Percentiles rank a stretch among this genome's conserved stretches.
Conservation (phyloP, 2,888 invertebrate species). For the Morpho achilles region DNA sequence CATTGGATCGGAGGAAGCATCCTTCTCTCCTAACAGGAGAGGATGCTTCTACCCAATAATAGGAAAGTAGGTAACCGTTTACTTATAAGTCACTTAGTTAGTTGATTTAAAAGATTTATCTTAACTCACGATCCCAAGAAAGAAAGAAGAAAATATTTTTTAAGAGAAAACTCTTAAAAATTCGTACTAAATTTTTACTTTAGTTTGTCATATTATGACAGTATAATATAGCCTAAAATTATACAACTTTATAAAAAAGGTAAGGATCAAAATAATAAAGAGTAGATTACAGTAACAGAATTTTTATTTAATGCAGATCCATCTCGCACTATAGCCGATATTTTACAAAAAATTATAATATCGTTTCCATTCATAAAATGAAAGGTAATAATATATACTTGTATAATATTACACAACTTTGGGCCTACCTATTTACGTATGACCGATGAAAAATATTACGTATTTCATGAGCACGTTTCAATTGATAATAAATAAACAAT, state of each 20-base stretch:
- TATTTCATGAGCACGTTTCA: conserved; percentile 67
- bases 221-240: too few species aligned
- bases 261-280: conserved; percentile 41
- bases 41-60: too few species aligned
- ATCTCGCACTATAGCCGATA: conserved; percentile 75
- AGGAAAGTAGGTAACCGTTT: too few species aligned
- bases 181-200: too few species aligned
- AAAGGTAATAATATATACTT: conserved; percentile 49
- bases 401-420: conserved; percentile 70
- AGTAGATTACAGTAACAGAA: conserved; percentile 71
- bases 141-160: too few species aligned
- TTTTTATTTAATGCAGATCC: conserved; percentile 78
- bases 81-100: too few species aligned
- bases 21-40: too few species aligned
- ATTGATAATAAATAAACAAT: conserved; percentile 62
- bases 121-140: too few species aligned
- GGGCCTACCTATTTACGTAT: conserved; percentile 78
- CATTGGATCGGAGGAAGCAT: too few species aligned
- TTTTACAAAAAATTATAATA: conserved; percentile 77
- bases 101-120: too few species aligned
- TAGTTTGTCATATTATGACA: too few species aligned
- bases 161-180: too few species aligned
- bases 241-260: not conserved
- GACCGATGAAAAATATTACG: conserved; percentile 71
- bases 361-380: conserved; percentile 60